Evolutionary conservation across 2,113 vertebrate genomes (phyloP).

Genomic region (Climacteris rufus): DNA sequence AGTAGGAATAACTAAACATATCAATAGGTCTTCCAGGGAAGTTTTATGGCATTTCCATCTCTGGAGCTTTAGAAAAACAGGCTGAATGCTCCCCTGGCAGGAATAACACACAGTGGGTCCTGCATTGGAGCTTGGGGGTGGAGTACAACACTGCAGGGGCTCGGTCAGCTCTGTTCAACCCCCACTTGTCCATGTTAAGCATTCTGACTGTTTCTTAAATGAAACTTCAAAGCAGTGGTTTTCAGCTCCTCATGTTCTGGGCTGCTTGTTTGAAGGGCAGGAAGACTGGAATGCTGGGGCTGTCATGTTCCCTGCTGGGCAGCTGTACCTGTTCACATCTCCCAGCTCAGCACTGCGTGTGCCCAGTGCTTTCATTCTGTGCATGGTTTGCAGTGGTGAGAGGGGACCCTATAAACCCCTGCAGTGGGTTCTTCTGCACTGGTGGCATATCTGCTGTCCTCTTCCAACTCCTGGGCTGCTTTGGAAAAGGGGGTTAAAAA

Average conservation of each 20-base stretch:
- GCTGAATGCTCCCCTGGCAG: neutral
- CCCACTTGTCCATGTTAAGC: neutral
- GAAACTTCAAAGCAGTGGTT: neutral
- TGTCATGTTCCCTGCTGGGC: neutral
- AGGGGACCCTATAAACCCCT: neutral
- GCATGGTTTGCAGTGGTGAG: neutral
- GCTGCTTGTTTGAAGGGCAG: neutral
- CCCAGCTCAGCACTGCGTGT: fast-evolving
- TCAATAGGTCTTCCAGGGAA: neutral
- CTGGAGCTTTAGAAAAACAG: neutral
- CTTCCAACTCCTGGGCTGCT: neutral
- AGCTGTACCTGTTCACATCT: neutral
- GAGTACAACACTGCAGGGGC: neutral
- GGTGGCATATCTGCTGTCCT: neutral
- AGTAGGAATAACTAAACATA: neutral
- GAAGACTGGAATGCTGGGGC: neutral
- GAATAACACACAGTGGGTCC: neutral
- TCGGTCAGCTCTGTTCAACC: neutral
- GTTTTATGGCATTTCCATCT: neutral
- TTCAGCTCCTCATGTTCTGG: neutral
- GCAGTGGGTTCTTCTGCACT: neutral
- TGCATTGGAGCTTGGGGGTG: neutral
- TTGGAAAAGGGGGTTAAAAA: neutral
- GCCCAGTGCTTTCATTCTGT: neutral
- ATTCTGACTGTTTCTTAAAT: neutral